Evolutionary conservation across 2,113 vertebrate genomes (phyloP).

Genomic region (Anas platyrhynchos): DNA sequence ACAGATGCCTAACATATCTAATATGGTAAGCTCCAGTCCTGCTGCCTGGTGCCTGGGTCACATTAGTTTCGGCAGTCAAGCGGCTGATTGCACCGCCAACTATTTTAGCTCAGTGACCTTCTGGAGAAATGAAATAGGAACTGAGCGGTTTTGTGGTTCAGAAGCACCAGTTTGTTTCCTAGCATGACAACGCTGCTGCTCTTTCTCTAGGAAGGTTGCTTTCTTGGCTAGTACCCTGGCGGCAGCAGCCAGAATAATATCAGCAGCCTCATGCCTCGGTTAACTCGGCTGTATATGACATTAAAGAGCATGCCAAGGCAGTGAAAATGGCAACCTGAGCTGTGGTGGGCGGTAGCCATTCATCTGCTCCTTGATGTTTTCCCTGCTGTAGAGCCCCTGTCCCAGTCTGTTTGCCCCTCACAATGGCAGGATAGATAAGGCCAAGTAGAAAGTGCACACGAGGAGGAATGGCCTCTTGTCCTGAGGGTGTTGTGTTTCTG

Average conservation of each 20-base stretch:
- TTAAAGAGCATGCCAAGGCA: neutral
- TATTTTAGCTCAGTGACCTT: neutral
- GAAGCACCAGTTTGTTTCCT: neutral
- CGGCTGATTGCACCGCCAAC: neutral
- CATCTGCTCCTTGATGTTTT: conserved; percentile 39
- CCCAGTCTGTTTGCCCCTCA: neutral
- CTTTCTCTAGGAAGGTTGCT: conserved; percentile 5
- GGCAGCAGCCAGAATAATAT: conserved; percentile 8
- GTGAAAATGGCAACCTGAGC: neutral
- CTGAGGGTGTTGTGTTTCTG: neutral
- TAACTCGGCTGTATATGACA: conserved; percentile 32
- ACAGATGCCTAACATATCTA: neutral
- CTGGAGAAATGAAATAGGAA: neutral
- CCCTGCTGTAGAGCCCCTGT: neutral
- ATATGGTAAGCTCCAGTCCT: neutral
- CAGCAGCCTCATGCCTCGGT: conserved; percentile 12
- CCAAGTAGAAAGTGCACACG: neutral
- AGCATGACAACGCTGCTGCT: neutral
- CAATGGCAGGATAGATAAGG: neutral
- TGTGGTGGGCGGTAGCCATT: neutral
- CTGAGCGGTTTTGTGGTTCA: neutral
- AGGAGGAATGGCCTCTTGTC: neutral
- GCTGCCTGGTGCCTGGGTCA: neutral
- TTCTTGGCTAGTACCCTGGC: conserved; percentile 1
- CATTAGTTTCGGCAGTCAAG: neutral